Evolutionary conservation across 2,113 vertebrate genomes (phyloP).

Genomic region (Semnopithecus entellus): DNA sequence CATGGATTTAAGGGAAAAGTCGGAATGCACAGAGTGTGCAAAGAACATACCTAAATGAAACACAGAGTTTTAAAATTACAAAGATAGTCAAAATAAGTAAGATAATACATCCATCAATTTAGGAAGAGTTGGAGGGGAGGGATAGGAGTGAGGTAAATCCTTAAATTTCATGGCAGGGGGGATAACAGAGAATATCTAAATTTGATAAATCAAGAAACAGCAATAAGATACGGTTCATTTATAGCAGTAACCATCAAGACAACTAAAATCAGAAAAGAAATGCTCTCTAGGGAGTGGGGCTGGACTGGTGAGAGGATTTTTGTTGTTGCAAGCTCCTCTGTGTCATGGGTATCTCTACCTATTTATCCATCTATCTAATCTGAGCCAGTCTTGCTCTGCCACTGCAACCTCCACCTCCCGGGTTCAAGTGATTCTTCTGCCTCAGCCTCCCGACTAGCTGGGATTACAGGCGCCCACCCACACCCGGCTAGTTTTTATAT

Average conservation of each 20-base stretch:
- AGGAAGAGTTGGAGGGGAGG: background rate
- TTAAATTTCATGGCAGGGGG: background rate
- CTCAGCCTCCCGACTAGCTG: too few species aligned
- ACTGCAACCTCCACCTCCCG: too few species aligned
- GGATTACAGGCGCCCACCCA: too few species aligned
- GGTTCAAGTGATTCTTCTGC: too few species aligned
- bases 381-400: too few species aligned
- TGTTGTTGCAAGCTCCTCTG: background rate
- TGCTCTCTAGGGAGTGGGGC: background rate
- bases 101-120: background rate
- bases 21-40: background rate
- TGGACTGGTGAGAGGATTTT: background rate
- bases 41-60: background rate
- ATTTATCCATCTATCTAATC: too few species aligned
- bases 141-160: background rate
- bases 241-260: background rate
- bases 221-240: background rate
- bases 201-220: background rate
- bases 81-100: background rate
- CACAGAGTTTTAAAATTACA: background rate
- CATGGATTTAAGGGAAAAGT: background rate
- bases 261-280: background rate
- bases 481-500: too few species aligned
- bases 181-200: background rate
- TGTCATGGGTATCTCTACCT: background rate